Percentiles rank a stretch among this genome's conserved stretches.
Evolutionary conservation across 23 tunicate species (phyloP).

Genomic region (Trididemnum clinides): DNA sequence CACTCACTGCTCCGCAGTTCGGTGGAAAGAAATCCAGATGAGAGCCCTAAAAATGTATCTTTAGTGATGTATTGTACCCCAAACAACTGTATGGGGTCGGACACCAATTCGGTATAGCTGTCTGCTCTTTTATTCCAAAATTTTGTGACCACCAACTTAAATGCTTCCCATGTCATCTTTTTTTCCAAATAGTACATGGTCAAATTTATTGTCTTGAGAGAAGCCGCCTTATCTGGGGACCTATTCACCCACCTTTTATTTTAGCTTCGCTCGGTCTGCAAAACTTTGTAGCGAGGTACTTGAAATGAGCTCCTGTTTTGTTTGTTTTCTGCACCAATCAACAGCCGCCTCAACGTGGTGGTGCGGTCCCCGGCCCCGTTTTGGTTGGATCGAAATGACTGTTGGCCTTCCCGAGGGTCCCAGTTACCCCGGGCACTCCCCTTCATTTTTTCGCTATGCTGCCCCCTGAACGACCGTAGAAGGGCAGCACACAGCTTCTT

Average conservation of each 20-base stretch:
- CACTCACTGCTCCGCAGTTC: too few species aligned
- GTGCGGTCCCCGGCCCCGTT: too few species aligned
- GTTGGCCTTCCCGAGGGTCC: too few species aligned
- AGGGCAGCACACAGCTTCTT: too few species aligned
- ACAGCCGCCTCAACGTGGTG: too few species aligned
- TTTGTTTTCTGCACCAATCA: too few species aligned
- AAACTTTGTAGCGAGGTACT: constrained; percentile 2
- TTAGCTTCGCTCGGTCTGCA: neutral
- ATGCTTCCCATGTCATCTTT: neutral
- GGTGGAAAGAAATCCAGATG: constrained; percentile 46
- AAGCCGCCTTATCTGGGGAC: neutral
- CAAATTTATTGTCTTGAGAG: neutral
- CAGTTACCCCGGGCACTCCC: too few species aligned
- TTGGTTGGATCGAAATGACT: too few species aligned
- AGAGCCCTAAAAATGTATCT: constrained; percentile 54
- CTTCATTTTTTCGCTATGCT: too few species aligned
- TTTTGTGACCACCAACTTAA: neutral
- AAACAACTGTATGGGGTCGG: constrained; percentile 2
- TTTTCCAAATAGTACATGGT: neutral
- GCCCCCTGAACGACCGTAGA: too few species aligned
- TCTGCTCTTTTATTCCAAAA: neutral
- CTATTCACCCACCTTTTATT: constrained; percentile 4
- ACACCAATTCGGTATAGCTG: neutral
- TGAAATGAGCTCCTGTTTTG: neutral
- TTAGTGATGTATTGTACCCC: constrained; percentile 42